phyloP scores from a whole-genome alignment of 2,797 vertebrate genomes.

The Semotilus atromaculatus region DNA sequence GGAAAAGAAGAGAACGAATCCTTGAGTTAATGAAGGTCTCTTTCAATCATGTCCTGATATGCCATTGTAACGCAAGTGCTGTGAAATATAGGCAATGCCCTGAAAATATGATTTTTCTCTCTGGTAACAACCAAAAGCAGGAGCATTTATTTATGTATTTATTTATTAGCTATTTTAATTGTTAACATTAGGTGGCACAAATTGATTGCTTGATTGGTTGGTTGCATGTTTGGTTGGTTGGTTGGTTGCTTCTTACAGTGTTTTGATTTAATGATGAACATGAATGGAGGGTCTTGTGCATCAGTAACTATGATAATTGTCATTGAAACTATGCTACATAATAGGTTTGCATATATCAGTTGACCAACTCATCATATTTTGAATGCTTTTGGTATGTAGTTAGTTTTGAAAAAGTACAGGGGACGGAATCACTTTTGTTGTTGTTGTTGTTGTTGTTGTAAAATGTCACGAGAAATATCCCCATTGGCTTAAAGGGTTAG shows the following conservation, averaged over 20 bases:
- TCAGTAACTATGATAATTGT: not conserved
- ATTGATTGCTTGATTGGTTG: too few relatives aligned
- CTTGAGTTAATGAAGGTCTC: constrained; percentile 56
- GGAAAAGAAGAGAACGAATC: constrained; percentile 55
- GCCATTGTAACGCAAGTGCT: constrained; percentile 41
- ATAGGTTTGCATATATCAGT: not conserved
- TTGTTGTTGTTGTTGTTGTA: not conserved
- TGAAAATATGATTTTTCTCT: constrained; percentile 2
- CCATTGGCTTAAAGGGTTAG: too few relatives aligned
- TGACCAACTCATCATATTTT: not conserved
- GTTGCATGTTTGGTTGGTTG: too few relatives aligned
- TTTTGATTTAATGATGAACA: not conserved
- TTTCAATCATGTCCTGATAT: constrained; percentile 49
- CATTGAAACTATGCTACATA: not conserved
- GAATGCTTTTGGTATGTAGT: not conserved
- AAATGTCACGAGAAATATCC: not conserved
- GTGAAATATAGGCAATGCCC: constrained; percentile 41
- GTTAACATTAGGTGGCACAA: not conserved
- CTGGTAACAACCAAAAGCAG: not conserved
- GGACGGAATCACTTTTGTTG: not conserved
- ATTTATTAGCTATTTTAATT: not conserved
- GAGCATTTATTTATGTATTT: not conserved
- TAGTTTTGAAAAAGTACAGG: not conserved
- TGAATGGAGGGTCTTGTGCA: not conserved
- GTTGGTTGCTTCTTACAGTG: not conserved